phyloP scores from a whole-genome alignment of 2,888 invertebrate genomes.

The Hofmannophila pseudospretella region DNA sequence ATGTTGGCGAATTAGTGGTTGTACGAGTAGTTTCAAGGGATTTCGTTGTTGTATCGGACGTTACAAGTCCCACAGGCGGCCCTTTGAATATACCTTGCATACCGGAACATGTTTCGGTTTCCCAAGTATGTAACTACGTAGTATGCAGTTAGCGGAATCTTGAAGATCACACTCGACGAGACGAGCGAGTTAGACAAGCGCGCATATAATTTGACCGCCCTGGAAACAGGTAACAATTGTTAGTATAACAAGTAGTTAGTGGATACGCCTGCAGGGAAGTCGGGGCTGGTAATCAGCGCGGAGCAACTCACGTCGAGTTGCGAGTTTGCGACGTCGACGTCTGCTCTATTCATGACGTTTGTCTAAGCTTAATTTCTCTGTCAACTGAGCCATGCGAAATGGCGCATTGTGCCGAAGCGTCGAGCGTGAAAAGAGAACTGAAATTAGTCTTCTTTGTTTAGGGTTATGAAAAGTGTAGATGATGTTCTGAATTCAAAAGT shows the following conservation, averaged over 20 bases:
- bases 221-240: slow-evolving; percentile 20
- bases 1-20: no score
- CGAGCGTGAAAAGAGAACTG: slow-evolving; percentile 8
- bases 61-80: not conserved
- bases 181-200: not conserved
- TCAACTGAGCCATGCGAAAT: slow-evolving; percentile 24
- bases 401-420: slow-evolving; percentile 18
- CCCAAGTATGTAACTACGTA: no score
- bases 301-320: slow-evolving; percentile 22
- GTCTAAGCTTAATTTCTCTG: slow-evolving; percentile 31
- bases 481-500: no score
- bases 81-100: not conserved
- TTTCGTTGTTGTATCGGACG: not conserved
- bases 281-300: slow-evolving; percentile 25
- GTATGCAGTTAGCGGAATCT: no score
- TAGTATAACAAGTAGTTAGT: slow-evolving; percentile 30
- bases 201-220: slow-evolving; percentile 1
- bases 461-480: no score
- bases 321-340: slow-evolving; percentile 17
- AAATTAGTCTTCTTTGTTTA: not conserved
- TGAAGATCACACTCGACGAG: no score
- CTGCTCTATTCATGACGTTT: slow-evolving; percentile 22
- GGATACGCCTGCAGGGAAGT: slow-evolving; percentile 24
- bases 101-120: no score
- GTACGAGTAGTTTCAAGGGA: no score